Base-by-base conservation (phyloP, 2,888 invertebrate genomes). In the Cetonia aurata region DNA sequence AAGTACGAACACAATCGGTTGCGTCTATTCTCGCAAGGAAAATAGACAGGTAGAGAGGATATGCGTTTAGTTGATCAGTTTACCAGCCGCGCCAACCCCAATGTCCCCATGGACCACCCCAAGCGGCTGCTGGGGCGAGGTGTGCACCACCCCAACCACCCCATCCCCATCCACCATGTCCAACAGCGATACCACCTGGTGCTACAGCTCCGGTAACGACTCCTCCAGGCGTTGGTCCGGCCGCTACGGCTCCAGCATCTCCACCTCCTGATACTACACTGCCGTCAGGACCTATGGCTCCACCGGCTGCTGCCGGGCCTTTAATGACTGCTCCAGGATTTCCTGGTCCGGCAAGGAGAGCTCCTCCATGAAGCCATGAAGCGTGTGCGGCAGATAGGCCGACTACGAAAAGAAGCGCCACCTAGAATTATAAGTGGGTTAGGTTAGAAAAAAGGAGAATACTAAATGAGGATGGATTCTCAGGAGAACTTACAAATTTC, bases 211-310 rank as follows among this genome's bases (percentile, higher is more conserved):
- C 80, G 66, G 78, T 78, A 42, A 82, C 78, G 53, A 79, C 81
- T 69, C 82, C 82, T 66, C 83, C 80, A 17, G 80, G 78, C 68
- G 77, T 77, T 69, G 83, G 69, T 82, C 85, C 15, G 81, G 83
- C 73, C 77, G 82, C 53, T 78, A 85, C 48, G 79, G 85, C 53
- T 81, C 87, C 72, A 85, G 84, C 75, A 83, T 81, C 0, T 83
- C 86, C 65, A 84, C 85, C 55, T 83, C 86, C 31, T 83, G 84
- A 12, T 84, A 85, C 48, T 85, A 86, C 33, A 85, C 85, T 55
- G 80, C 83, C 67, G 86, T 87, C 83, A 31, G 83, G 83, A 62
- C 83, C 83, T 6, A 77, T 50, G 4, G 80, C 69, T 6, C 67
- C 68, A 37, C 67, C 66, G 10, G 48, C 66, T 0, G 70, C 57